Conservation (phyloP, 2,113 vertebrate species). For the Nothobranchius furzeri region DNA sequence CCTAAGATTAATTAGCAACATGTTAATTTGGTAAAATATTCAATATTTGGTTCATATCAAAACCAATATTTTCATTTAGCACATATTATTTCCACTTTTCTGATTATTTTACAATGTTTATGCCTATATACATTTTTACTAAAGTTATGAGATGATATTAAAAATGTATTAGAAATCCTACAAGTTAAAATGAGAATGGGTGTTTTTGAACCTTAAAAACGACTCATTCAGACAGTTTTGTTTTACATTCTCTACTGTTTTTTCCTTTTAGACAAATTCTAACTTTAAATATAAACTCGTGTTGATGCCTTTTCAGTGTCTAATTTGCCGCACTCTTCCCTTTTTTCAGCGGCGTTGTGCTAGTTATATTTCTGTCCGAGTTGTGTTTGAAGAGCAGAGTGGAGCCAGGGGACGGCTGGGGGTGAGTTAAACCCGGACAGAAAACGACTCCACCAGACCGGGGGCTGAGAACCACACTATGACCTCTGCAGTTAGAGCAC, state of each 20-base stretch:
- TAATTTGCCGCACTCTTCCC: slow-evolving; percentile 31
- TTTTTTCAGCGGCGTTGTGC: slow-evolving; percentile 26
- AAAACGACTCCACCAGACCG: slow-evolving; percentile 57
- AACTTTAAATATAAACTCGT: slow-evolving; percentile 39
- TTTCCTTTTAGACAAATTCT: slow-evolving; percentile 35
- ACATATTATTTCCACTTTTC: background rate
- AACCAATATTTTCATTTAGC: background rate
- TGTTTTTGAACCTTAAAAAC: background rate
- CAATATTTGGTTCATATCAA: background rate
- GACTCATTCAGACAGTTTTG: background rate
- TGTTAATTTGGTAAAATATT: background rate
- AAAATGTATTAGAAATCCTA: background rate
- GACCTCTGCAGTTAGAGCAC: slow-evolving; percentile 56
- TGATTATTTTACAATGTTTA: background rate
- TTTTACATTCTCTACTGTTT: background rate
- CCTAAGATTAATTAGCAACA: too few species aligned
- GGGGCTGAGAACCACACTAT: slow-evolving; percentile 43
- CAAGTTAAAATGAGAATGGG: background rate
- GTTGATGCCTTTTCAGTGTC: slow-evolving; percentile 55
- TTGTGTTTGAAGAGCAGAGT: slow-evolving; percentile 66
- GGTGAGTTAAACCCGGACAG: slow-evolving; percentile 36
- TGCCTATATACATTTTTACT: too few species aligned
- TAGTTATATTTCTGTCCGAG: slow-evolving; percentile 17
- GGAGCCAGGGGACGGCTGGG: slow-evolving; percentile 58
- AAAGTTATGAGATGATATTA: too few species aligned